Percentiles rank a stretch among this genome's conserved stretches.
Conservation (phyloP, 2,113 vertebrate species). For the Falcunculus frontatus region DNA sequence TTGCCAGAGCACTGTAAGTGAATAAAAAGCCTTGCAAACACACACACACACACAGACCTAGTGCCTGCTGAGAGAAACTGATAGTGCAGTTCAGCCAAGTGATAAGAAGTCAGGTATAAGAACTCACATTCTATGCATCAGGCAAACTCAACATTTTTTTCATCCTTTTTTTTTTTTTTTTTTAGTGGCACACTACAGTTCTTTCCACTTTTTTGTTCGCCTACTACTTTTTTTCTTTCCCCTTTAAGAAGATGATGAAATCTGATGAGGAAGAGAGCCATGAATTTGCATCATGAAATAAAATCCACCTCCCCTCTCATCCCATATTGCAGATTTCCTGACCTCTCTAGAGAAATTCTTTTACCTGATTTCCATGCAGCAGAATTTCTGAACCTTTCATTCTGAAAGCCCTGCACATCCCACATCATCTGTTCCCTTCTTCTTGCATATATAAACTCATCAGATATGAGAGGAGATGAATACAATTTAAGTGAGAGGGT, state of each 20-base stretch:
- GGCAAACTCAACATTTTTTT: not conserved
- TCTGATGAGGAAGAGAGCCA: not conserved
- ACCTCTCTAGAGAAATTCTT: not conserved
- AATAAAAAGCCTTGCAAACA: conserved; percentile 12
- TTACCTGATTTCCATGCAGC: not conserved
- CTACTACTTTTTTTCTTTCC: not conserved
- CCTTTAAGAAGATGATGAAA: not conserved
- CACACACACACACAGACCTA: not conserved
- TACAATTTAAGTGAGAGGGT: not conserved
- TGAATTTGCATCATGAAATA: not conserved
- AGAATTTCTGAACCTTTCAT: not conserved
- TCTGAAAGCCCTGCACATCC: not conserved
- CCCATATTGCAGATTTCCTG: not conserved
- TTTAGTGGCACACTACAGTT: not conserved
- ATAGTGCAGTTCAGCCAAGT: not conserved
- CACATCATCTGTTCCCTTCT: not conserved
- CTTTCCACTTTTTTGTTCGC: not conserved
- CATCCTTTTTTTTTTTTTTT: not conserved
- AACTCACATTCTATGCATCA: not conserved
- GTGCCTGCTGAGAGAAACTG: not conserved
- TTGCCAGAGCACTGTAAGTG: not conserved
- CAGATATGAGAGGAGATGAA: not conserved
- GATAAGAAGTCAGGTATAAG: not conserved
- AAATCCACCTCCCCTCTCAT: not conserved
- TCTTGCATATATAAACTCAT: not conserved